A percentile compares a stretch with the other conserved stretches of the same genome.
Evolutionary conservation across 2,797 vertebrate species (phyloP).

Genomic region (Thunnus albacares): DNA sequence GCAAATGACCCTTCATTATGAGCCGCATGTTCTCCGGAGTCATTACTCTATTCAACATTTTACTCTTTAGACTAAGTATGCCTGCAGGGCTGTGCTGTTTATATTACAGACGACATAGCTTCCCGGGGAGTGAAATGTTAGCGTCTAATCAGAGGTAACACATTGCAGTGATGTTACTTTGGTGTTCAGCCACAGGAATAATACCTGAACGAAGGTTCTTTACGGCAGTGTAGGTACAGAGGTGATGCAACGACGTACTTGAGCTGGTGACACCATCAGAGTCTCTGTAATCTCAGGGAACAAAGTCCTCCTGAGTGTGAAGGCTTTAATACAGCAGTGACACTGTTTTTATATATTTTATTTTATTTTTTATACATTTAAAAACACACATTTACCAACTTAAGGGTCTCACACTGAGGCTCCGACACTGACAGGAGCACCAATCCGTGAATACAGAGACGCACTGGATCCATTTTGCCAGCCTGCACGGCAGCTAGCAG

Average conservation of each 20-base stretch:
- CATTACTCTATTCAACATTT: slow-evolving; percentile 23
- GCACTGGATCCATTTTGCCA: too few relatives aligned
- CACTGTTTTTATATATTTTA: too few relatives aligned
- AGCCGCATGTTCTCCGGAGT: slow-evolving; percentile 28
- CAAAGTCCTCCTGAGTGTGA: background rate
- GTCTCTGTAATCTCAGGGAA: background rate
- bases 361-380: too few relatives aligned
- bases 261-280: background rate
- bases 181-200: background rate
- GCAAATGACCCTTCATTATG: slow-evolving; percentile 58
- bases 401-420: too few relatives aligned
- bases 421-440: too few relatives aligned
- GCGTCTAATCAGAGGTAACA: slow-evolving; percentile 26
- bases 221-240: background rate
- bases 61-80: slow-evolving; percentile 33
- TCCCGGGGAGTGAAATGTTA: background rate
- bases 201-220: slow-evolving; percentile 20
- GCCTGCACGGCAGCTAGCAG: too few relatives aligned
- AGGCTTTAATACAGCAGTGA: background rate
- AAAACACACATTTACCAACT: too few relatives aligned
- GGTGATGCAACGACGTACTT: slow-evolving; percentile 7
- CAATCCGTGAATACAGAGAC: too few relatives aligned
- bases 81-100: slow-evolving; percentile 36
- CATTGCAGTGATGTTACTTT: slow-evolving; percentile 8
- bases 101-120: slow-evolving; percentile 1